These are phyloP conservation scores for Lutjanus argentimaculatus DNA, from an alignment of 2,797 vertebrate species.

Conservation along the genomic window DNA sequence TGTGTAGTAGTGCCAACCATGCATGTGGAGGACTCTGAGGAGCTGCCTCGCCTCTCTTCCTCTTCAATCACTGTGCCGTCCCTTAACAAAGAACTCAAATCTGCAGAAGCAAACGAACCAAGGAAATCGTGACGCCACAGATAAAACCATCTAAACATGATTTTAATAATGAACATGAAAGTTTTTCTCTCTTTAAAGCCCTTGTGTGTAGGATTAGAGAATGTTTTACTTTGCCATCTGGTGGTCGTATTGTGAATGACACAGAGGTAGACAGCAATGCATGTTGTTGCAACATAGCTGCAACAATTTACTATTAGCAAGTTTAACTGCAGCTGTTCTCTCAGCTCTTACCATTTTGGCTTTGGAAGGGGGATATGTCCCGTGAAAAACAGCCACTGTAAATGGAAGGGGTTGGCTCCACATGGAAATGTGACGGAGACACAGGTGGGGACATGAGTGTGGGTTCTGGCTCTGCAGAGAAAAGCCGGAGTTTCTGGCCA, in stretches of 20 bases:
- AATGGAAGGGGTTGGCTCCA: constrained; percentile 73
- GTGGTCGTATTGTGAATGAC: constrained; percentile 30
- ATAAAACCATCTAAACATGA: neutral
- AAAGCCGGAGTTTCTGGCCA: constrained; percentile 91
- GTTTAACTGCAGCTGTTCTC: neutral
- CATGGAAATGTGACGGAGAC: constrained; percentile 73
- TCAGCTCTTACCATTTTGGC: constrained; percentile 74
- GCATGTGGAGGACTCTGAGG: constrained; percentile 91
- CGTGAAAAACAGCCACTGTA: constrained; percentile 76
- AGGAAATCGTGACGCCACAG: neutral
- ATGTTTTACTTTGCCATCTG: constrained; percentile 25
- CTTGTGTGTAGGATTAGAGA: neutral
- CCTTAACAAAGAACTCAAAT: constrained; percentile 80
- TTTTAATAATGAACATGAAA: neutral
- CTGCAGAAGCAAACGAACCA: constrained; percentile 66
- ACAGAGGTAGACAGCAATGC: neutral
- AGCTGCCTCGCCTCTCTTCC: constrained; percentile 85
- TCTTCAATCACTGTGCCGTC: constrained; percentile 85
- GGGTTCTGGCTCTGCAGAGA: constrained; percentile 81
- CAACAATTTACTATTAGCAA: neutral
- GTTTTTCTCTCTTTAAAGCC: neutral
- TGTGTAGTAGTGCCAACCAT: constrained; percentile 93
- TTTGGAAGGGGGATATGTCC: constrained; percentile 77
- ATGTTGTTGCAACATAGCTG: neutral
- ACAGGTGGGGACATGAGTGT: constrained; percentile 59